These are phyloP conservation scores for Drosophila ezoana DNA, from an alignment of 2,888 invertebrate genomes.

Conservation along the genomic window DNA sequence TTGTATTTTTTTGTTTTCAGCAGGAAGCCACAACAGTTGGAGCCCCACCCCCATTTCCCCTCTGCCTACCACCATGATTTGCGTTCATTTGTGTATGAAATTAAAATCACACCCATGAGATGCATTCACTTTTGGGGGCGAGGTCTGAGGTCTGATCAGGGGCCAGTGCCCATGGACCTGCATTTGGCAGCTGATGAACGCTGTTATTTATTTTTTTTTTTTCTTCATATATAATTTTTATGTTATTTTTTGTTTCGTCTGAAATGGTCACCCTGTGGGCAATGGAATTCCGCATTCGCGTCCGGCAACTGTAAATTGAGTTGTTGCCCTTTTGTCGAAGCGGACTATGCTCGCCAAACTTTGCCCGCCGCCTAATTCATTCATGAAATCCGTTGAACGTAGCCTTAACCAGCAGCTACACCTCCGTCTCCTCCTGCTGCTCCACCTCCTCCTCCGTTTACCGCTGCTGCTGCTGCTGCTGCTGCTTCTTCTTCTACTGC, in stretches of 20 bases:
- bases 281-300: conserved; percentile 58
- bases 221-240: conserved; percentile 33
- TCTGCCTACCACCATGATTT: conserved; percentile 55
- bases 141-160: conserved; percentile 3
- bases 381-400: conserved; percentile 73
- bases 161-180: conserved; percentile 20
- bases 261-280: conserved; percentile 73
- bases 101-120: conserved; percentile 85
- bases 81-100: conserved; percentile 85
- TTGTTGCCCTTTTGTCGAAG: conserved; percentile 71
- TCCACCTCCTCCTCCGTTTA: neutral
- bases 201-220: conserved; percentile 14
- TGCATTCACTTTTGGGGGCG: conserved; percentile 44
- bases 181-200: conserved; percentile 48
- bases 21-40: conserved; percentile 33
- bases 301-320: conserved; percentile 74
- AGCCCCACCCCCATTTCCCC: conserved; percentile 4
- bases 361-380: conserved; percentile 73
- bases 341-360: conserved; percentile 56
- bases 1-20: conserved; percentile 42
- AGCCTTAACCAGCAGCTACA: conserved; percentile 29
- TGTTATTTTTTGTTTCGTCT: conserved; percentile 7
- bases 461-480: conserved; percentile 1
- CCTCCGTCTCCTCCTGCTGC: neutral
- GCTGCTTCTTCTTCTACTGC: conserved; percentile 44